These are phyloP conservation scores for Cuniculus paca DNA, from an alignment of 2,797 vertebrate genomes.

Conservation along the genomic window DNA sequence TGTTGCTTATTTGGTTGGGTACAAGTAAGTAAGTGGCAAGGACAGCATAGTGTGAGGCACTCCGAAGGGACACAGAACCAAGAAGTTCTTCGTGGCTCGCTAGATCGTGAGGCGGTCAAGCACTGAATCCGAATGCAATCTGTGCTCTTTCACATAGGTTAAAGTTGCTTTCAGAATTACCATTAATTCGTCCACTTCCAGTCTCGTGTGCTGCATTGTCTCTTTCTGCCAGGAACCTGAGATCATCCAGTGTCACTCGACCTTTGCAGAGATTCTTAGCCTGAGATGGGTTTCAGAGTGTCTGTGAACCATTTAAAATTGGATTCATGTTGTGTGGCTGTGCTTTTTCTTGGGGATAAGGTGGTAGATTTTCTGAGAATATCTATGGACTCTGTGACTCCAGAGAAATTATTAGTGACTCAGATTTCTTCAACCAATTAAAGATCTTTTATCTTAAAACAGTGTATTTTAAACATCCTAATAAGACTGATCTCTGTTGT, in stretches of 20 bases:
- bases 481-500: not conserved
- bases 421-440: conserved; percentile 8
- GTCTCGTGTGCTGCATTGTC: not conserved
- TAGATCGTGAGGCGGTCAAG: not conserved
- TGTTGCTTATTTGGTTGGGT: not conserved
- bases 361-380: not conserved
- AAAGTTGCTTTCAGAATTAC: not conserved
- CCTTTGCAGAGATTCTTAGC: not conserved
- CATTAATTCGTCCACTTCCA: not conserved
- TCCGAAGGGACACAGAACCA: not conserved
- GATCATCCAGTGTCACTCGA: not conserved
- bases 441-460: conserved; percentile 1
- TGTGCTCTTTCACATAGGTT: not conserved
- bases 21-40: no score
- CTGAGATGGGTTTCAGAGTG: not conserved
- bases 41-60: accelerated
- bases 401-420: not conserved
- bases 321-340: not conserved
- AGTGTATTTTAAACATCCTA: not conserved
- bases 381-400: not conserved
- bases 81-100: not conserved
- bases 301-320: not conserved
- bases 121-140: no score
- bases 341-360: not conserved
- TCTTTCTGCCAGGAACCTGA: not conserved